Conservation (phyloP, 2,888 invertebrate species). For the Amorpha juglandis region DNA sequence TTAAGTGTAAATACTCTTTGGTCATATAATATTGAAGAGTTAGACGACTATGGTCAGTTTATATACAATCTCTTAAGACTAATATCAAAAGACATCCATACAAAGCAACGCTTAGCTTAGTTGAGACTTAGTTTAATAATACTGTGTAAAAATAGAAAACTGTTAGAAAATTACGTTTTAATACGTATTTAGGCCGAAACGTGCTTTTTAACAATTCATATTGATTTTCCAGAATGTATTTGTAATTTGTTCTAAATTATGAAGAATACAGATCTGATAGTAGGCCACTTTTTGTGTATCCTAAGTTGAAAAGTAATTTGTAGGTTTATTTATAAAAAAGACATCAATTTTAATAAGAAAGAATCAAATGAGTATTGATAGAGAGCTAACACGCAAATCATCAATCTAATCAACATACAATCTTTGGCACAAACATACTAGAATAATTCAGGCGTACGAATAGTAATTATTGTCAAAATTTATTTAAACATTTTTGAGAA, state of each 20-base stretch:
- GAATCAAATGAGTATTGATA: slow-evolving; percentile 28
- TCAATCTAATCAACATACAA: slow-evolving; percentile 28
- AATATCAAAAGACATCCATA: slow-evolving; percentile 24
- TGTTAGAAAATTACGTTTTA: slow-evolving; percentile 36
- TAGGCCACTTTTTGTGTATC: slow-evolving; percentile 8
- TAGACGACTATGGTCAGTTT: slow-evolving; percentile 17
- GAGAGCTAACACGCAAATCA: slow-evolving; percentile 21
- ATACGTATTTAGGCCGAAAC: slow-evolving; percentile 30
- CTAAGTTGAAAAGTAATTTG: not conserved
- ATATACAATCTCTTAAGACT: slow-evolving; percentile 12
- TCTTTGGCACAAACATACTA: slow-evolving; percentile 52
- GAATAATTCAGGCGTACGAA: slow-evolving; percentile 35
- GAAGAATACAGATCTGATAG: not conserved
- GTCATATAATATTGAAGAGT: slow-evolving; percentile 1
- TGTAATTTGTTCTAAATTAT: not conserved
- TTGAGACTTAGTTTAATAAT: slow-evolving; percentile 56
- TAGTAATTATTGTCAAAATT: slow-evolving; percentile 54
- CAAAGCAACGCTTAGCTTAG: slow-evolving; percentile 29
- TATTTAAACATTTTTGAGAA: slow-evolving; percentile 39
- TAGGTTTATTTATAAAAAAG: not conserved
- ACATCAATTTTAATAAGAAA: slow-evolving; percentile 6
- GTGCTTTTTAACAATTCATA: not conserved
- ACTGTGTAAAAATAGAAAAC: slow-evolving; percentile 74
- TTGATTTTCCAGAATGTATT: not conserved
- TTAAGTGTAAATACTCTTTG: slow-evolving; percentile 18